Percentiles rank a stretch among this genome's conserved stretches.
These are phyloP conservation scores for Suricata suricatta DNA, from an alignment of 2,113 vertebrate genomes.

Conservation along the genomic window DNA sequence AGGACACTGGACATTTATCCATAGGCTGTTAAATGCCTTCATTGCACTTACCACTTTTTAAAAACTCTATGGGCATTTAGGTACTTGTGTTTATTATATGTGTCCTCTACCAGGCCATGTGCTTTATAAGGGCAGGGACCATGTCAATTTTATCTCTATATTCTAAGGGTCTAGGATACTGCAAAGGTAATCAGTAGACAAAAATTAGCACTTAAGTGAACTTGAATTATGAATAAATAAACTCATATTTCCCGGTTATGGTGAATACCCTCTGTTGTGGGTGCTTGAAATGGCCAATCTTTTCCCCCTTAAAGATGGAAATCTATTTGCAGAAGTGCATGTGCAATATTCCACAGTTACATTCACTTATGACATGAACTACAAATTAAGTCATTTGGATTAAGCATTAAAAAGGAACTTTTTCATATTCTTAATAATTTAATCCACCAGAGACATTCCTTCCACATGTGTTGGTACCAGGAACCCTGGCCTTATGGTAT, in stretches of 20 bases:
- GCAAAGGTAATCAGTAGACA: too few relatives aligned
- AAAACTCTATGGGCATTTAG: neutral
- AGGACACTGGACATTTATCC: neutral
- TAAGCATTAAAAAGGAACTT: neutral
- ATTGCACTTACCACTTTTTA: too few relatives aligned
- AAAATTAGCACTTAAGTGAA: neutral
- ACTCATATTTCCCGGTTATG: neutral
- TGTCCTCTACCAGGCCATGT: neutral
- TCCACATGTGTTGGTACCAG: neutral
- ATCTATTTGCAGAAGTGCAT: neutral
- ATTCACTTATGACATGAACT: neutral
- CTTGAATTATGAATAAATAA: neutral
- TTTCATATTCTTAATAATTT: neutral
- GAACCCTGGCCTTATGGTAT: neutral
- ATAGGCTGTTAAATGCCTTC: too few relatives aligned
- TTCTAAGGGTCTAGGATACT: neutral
- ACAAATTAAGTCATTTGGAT: neutral
- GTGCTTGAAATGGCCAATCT: neutral
- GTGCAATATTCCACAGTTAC: neutral
- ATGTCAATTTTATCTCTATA: neutral
- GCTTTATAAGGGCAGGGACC: neutral
- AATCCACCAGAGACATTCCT: neutral
- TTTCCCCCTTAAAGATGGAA: neutral
- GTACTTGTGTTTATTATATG: neutral
- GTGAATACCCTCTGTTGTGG: too few relatives aligned